Evolutionary conservation across 1,140 invertebrate species (phyloP).

Genomic region (Papilio polyxenes): DNA sequence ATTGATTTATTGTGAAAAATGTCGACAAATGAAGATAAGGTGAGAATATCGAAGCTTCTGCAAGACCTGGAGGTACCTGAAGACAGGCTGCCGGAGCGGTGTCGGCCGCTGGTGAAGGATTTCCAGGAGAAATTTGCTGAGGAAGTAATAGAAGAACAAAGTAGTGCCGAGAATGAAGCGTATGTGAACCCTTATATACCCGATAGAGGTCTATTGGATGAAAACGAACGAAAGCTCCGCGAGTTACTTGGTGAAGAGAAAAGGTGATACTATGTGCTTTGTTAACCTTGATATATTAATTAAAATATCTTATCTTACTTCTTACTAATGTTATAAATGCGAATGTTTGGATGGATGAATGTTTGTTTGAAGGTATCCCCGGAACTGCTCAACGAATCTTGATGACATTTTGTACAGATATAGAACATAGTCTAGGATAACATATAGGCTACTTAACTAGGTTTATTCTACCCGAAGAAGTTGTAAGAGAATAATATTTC

Average conservation of each 20-base stretch:
- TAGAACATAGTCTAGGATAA: too few relatives aligned
- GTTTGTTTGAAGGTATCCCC: too few relatives aligned
- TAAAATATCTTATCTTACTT: too few relatives aligned
- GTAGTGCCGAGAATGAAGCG: slow-evolving; percentile 23
- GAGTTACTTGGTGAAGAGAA: slow-evolving; percentile 56
- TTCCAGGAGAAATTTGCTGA: slow-evolving; percentile 56
- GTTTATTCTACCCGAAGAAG: too few relatives aligned
- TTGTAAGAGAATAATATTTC: too few relatives aligned
- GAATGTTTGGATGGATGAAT: too few relatives aligned
- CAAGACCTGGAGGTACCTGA: slow-evolving; percentile 65
- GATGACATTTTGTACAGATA: too few relatives aligned
- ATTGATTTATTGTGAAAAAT: slow-evolving; percentile 44
- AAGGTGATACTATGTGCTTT: slow-evolving; percentile 44
- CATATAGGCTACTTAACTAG: too few relatives aligned
- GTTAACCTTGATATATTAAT: too few relatives aligned
- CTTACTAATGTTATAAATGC: too few relatives aligned
- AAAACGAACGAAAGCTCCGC: slow-evolving; percentile 62
- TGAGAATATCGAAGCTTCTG: slow-evolving; percentile 63
- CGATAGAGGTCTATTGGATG: slow-evolving; percentile 56
- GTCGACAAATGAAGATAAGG: slow-evolving; percentile 72
- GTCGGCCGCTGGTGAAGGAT: slow-evolving; percentile 56
- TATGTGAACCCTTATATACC: slow-evolving; percentile 66
- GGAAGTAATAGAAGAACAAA: slow-evolving; percentile 50
- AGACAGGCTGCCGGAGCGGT: slow-evolving; percentile 60
- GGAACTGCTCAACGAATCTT: too few relatives aligned